A percentile compares a stretch with the other conserved stretches of the same genome.
Conservation (phyloP, 2,797 vertebrate genomes). For the Pyrocephalus nanus region DNA sequence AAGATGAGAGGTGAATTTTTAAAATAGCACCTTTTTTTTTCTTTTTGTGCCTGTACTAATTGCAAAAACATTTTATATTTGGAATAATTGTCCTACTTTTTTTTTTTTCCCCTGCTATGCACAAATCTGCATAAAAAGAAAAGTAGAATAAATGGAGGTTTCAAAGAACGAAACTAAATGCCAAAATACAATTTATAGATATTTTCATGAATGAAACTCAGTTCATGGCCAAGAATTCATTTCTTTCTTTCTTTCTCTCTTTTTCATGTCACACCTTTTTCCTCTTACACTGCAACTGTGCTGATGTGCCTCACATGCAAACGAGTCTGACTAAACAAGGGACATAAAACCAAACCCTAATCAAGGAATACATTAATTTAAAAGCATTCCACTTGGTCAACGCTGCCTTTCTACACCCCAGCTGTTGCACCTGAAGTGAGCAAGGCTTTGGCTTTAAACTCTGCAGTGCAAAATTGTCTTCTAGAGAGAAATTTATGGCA, state of each 20-base stretch:
- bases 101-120: background rate
- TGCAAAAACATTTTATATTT: background rate
- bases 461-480: background rate
- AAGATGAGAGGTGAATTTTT: conserved; percentile 4
- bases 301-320: background rate
- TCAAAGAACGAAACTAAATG: background rate
- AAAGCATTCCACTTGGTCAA: background rate
- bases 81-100: background rate
- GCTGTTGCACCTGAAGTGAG: background rate
- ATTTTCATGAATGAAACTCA: background rate
- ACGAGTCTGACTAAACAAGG: background rate
- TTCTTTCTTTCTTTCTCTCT: background rate
- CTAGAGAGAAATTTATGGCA: background rate
- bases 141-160: background rate
- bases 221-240: background rate
- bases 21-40: background rate
- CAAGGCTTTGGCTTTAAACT: background rate
- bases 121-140: background rate
- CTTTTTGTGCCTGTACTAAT: background rate
- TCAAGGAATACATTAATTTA: background rate
- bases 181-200: background rate
- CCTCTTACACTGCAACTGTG: background rate
- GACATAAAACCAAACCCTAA: background rate
- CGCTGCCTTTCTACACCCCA: background rate
- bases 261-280: background rate